Base-by-base conservation (phyloP, 35 echinoderm and acorn worm genomes). In the Amphiura filiformis region DNA sequence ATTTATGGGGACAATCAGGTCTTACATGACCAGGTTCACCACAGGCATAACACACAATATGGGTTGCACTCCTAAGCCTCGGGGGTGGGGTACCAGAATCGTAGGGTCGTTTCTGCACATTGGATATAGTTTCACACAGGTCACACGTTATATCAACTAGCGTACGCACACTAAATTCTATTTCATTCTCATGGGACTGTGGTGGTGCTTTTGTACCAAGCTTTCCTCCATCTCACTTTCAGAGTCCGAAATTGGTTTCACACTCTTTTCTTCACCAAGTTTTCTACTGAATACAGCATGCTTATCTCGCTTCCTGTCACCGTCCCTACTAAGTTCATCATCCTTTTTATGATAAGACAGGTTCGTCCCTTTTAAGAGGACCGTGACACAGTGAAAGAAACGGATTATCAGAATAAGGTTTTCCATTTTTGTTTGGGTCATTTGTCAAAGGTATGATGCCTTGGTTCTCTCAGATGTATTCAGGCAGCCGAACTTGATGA, bases 351-450 rank as follows among this genome's bases (percentile, higher is more conserved):
- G 26, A n/a, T 15, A 70, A 11, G 61, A 70, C 28, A 40, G 86
- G 80, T 1, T 70, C 0, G 38, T 32, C 7, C 44, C 77, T 76
- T 79, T 33, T 20, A 33, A 42, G 1, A 0, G n/a, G 77, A 18
- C 76, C 86, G 30, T 80, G 39, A 79, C 86, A 88, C 5, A 14
- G 35, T 26, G 79, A 88, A 1, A 87, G 28, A 32, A 31, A 87
- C 26, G 79, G 44, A 38, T 88, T 80, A 32, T 88, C 86, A 0
- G 42, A 17, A 36, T 40, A 47, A 13, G 4, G 22, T 1, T 35
- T 30, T 0, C 28, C 83, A 20, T 20, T 7, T 5, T 0, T 79
- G 9, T 52, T 39, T 23, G 20, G 15, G 34, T 88, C 12, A 15
- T 32, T 35, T 1, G 14, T 38, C 0, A 79, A 76, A n/a, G 15